Evolutionary conservation across 2,797 vertebrate genomes (phyloP).

Genomic region (Poeciliopsis gracilis): DNA sequence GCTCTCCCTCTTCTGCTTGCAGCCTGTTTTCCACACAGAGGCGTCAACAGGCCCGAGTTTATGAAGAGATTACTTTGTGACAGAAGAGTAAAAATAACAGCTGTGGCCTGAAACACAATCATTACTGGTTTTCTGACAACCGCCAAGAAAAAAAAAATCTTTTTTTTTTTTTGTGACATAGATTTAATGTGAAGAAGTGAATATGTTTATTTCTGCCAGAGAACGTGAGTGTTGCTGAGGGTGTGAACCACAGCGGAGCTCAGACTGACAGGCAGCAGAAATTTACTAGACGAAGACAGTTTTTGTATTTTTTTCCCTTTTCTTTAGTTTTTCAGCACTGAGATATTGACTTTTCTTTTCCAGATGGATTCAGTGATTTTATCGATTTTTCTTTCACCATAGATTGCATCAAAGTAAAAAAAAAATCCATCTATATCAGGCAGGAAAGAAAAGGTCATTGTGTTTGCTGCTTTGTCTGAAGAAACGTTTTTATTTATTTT

Average conservation of each 20-base stretch:
- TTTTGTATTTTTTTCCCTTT: background rate
- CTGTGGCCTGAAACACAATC: background rate
- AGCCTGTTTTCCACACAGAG: background rate
- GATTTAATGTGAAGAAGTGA: background rate
- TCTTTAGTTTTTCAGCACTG: background rate
- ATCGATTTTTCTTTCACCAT: background rate
- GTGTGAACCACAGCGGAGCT: background rate
- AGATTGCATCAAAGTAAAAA: background rate
- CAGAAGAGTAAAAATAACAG: conserved; percentile 1
- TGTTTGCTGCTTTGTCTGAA: background rate
- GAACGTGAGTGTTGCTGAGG: background rate
- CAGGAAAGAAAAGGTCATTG: background rate
- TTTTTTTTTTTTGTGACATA: background rate
- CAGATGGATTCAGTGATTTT: conserved; percentile 16
- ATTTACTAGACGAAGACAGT: background rate
- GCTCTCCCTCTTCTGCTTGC: background rate
- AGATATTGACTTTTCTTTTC: conserved; percentile 3
- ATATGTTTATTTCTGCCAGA: background rate
- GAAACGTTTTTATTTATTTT: background rate
- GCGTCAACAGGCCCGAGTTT: background rate
- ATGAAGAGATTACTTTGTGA: conserved; percentile 1
- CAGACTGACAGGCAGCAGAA: conserved; percentile 6
- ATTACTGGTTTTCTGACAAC: background rate
- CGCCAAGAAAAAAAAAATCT: background rate
- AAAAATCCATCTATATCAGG: background rate